phyloP scores from a whole-genome alignment of 2,888 invertebrate species.

The Caenorhabditis auriculariae region DNA sequence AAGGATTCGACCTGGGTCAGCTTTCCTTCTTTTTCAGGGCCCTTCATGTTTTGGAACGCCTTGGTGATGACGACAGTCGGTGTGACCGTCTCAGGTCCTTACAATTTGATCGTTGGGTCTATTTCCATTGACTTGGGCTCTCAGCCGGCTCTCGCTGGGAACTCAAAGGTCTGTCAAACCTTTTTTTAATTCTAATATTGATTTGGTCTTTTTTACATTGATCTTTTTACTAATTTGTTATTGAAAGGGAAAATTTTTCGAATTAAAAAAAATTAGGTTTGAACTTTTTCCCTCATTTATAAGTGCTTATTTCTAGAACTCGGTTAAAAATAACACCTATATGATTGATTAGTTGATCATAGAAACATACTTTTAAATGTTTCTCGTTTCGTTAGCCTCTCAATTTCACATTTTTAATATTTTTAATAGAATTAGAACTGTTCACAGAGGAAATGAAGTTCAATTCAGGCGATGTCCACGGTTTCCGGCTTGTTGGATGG shows the following conservation, averaged over 20 bases:
- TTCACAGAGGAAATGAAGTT: not conserved
- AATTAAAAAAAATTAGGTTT: no score
- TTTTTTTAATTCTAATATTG: no score
- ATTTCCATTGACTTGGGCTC: slow-evolving; percentile 67
- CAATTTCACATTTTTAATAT: not conserved
- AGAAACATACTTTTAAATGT: not conserved
- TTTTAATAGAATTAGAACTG: not conserved
- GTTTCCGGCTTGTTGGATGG: slow-evolving; percentile 69
- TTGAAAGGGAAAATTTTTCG: not conserved
- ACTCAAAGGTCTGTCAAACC: slow-evolving; percentile 62
- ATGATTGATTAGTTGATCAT: no score
- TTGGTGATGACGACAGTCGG: slow-evolving; percentile 66
- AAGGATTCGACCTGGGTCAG: not conserved
- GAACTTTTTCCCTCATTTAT: not conserved
- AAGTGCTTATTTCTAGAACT: no score
- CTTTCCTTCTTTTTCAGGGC: slow-evolving; percentile 5
- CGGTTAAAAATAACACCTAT: no score
- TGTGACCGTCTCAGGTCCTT: slow-evolving; percentile 66
- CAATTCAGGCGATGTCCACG: slow-evolving; percentile 65
- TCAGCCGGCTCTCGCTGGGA: slow-evolving; percentile 64
- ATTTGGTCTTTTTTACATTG: no score
- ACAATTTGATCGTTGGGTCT: slow-evolving; percentile 67
- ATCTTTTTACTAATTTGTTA: not conserved
- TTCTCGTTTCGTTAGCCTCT: not conserved
- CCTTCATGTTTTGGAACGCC: slow-evolving; percentile 62